These are phyloP conservation scores for Hypotaenidia philippensis DNA, from an alignment of 2,797 vertebrate genomes.

Conservation along the genomic window DNA sequence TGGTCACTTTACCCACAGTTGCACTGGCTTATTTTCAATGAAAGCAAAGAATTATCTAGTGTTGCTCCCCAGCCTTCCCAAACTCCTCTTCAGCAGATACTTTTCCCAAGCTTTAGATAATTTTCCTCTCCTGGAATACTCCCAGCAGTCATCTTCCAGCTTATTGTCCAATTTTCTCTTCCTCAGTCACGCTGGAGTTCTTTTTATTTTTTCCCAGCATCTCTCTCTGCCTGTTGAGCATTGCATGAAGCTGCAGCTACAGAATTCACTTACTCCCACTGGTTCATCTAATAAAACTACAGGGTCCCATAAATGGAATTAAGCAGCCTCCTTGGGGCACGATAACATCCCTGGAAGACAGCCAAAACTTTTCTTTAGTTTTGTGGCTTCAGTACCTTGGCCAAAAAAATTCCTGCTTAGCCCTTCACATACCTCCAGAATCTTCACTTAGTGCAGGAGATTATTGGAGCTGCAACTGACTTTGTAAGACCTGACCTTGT, in stretches of 20 bases:
- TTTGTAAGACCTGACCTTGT: neutral
- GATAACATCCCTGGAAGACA: neutral
- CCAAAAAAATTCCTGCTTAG: neutral
- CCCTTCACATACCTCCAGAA: neutral
- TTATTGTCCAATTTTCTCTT: neutral
- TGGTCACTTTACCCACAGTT: neutral
- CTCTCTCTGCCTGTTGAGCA: conserved; percentile 22
- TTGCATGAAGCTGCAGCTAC: neutral
- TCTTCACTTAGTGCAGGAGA: neutral
- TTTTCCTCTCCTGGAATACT: neutral
- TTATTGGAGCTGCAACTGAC: neutral
- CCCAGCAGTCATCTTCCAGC: neutral
- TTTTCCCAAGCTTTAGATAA: neutral
- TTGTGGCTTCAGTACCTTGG: neutral
- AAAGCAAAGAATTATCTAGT: neutral
- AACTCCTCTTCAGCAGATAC: neutral
- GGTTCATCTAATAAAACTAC: conserved; percentile 18
- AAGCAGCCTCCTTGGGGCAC: neutral
- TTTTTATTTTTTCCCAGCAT: neutral
- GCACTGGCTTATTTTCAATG: neutral
- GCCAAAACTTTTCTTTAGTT: neutral
- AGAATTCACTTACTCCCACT: conserved; percentile 6
- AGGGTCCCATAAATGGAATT: conserved; percentile 18
- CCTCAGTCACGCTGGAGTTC: neutral
- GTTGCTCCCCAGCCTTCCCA: neutral